These are phyloP conservation scores for Nannoperca australis DNA, from an alignment of 2,797 vertebrate species.

Conservation along the genomic window DNA sequence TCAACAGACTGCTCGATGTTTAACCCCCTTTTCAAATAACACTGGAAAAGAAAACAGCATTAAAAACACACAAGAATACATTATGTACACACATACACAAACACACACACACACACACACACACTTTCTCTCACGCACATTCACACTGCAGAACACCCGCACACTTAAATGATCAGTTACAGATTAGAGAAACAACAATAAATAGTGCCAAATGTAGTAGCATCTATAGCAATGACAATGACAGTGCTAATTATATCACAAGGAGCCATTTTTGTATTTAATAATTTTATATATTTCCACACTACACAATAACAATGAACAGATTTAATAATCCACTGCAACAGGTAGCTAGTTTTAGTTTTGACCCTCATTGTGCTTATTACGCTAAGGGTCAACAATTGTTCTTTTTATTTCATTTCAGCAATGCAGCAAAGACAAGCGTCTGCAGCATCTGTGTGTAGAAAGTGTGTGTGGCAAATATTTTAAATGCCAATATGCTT, in stretches of 20 bases:
- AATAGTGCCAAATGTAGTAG: neutral
- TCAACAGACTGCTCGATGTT: constrained; percentile 80
- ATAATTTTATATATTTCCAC: neutral
- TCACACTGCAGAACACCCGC: constrained; percentile 7
- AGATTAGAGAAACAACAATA: constrained; percentile 12
- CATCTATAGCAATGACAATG: neutral
- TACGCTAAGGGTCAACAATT: neutral
- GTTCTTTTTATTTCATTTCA: neutral
- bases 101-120: neutral
- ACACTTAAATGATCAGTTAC: neutral
- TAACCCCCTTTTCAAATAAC: constrained; percentile 71
- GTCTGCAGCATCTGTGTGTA: neutral
- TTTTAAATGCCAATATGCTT: neutral
- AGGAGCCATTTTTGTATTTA: constrained; percentile 1
- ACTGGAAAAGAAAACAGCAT: constrained; percentile 79
- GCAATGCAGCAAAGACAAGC: neutral
- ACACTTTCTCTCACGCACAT: neutral
- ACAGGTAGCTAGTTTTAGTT: constrained; percentile 23
- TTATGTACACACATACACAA: constrained; percentile 2
- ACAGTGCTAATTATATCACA: neutral
- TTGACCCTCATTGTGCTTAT: constrained; percentile 8
- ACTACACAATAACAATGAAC: neutral
- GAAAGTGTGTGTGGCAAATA: neutral
- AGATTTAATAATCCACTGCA: neutral
- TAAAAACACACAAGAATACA: constrained; percentile 71